These are phyloP conservation scores for Aix galericulata DNA, from an alignment of 2,113 vertebrate species.

Conservation along the genomic window DNA sequence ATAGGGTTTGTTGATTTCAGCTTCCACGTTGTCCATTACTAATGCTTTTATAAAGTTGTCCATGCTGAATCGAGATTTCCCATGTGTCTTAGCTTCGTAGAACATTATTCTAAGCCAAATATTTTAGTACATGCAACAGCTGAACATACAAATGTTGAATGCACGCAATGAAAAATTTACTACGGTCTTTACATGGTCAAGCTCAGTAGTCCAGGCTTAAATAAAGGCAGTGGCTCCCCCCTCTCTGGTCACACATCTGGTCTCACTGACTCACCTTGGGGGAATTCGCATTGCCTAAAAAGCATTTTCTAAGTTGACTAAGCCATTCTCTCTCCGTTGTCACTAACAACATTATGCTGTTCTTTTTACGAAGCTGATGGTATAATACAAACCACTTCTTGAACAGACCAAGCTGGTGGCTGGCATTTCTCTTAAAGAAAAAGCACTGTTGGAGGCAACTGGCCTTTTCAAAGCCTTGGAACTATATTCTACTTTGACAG, in stretches of 20 bases:
- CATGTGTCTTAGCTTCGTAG: background rate
- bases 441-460: background rate
- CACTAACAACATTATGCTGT: background rate
- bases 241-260: background rate
- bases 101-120: background rate
- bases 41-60: background rate
- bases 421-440: conserved; percentile 24
- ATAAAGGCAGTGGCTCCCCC: background rate
- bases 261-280: background rate
- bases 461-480: conserved; percentile 44
- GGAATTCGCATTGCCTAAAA: background rate
- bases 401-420: background rate
- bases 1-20: background rate
- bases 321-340: background rate
- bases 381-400: conserved; percentile 14
- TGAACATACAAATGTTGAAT: background rate
- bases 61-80: background rate
- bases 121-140: background rate
- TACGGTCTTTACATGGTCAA: background rate
- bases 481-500: conserved; percentile 40
- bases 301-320: background rate
- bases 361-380: background rate
- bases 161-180: background rate
- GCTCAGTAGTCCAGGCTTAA: background rate
- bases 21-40: background rate